Base-by-base conservation (phyloP, 2,797 vertebrate species). In the Smutsia temminckii region DNA sequence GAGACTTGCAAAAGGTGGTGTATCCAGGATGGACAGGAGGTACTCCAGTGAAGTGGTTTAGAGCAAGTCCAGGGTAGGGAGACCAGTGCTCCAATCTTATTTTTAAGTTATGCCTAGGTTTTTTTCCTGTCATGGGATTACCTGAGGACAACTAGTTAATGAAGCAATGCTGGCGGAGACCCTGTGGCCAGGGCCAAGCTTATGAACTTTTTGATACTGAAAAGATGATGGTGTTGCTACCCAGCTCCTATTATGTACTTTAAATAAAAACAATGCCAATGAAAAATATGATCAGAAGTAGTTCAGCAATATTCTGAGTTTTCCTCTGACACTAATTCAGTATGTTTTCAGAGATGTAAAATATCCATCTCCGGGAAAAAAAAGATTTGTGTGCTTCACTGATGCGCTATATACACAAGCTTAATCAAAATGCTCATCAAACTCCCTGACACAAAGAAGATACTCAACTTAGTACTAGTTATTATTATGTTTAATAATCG, bases 281-380 rank as follows among this genome's bases (percentile, higher is more conserved):
- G 90, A 61, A 92, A 96, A 95, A 66, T 66, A 25, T 2, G 59
- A 79, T 93, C 61, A 88, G 91, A 96, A 23, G 34, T 34, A 57
- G 57, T 46, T 79, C 46, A 68, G 42, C 49, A 84, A 40, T 18
- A 42, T 49, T 23, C 27, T 23, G 10, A 20, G 21, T 87, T 92
- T 85, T 84, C 63, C 80, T 80, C 37, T 75, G 40, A 89, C 55
- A 91, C 1, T 11, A 32, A 91, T 55, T 90, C 34, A 61, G 1
- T 77, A 32, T 6, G 37, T 81, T 89, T 64, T 40, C 46, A 10
- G 55, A 81, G 93, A 92, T 9, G 37, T 10, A 79, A 89, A 95
- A 79, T 72, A 86, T 2, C 49, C 37, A 9, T 85, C 81, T 93
- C 69, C 88, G 59, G 20, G 1, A 17, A 25, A 34, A 32, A 37